Evolutionary conservation across 2,113 vertebrate species (phyloP).

Genomic region (Rhineura floridana): DNA sequence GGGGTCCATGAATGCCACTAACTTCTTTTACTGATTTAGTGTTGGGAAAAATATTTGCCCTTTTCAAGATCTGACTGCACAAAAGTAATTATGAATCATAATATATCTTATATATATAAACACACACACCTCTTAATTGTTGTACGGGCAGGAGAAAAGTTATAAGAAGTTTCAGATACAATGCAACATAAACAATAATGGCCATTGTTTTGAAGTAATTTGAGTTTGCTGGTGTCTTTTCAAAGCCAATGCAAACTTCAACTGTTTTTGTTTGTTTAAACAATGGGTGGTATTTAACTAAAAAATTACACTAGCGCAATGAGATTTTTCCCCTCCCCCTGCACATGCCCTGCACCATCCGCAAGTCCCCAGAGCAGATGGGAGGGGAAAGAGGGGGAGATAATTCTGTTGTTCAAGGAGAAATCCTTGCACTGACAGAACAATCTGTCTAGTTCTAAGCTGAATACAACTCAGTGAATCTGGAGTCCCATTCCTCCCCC

Average conservation of each 20-base stretch:
- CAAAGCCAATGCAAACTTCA: background rate
- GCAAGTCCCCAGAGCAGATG: too few species aligned
- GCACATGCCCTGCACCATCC: too few species aligned
- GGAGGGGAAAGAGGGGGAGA: too few species aligned
- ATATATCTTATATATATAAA: background rate
- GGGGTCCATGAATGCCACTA: conserved; percentile 41
- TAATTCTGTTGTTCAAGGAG: too few species aligned
- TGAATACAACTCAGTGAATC: too few species aligned
- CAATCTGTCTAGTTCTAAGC: too few species aligned
- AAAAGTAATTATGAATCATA: conserved; percentile 13
- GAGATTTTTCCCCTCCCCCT: too few species aligned
- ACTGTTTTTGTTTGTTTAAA: background rate
- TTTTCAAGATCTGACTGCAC: conserved; percentile 15
- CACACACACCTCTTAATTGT: background rate
- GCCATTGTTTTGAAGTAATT: background rate
- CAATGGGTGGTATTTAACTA: too few species aligned
- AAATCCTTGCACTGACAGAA: too few species aligned
- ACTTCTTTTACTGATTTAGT: conserved; percentile 30
- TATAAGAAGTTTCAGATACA: background rate
- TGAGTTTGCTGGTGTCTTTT: background rate
- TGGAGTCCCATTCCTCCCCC: too few species aligned
- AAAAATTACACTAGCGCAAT: too few species aligned
- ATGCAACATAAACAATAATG: background rate
- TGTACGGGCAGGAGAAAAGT: conserved; percentile 30
- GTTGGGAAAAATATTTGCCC: conserved; percentile 34